These are phyloP conservation scores for Apamea sordens DNA, from an alignment of 2,888 invertebrate species.

Conservation along the genomic window DNA sequence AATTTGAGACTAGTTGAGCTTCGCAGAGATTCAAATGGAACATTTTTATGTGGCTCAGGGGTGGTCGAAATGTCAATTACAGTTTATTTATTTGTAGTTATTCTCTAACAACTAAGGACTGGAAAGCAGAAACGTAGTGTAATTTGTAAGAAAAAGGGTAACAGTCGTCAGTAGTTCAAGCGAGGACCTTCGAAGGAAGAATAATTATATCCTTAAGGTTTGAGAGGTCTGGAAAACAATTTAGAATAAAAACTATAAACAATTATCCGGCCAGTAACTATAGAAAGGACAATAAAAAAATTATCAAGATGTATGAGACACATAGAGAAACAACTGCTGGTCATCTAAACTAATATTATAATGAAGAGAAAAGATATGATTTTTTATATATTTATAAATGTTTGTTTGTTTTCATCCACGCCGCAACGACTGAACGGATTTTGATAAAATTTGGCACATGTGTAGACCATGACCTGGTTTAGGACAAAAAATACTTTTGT, in stretches of 20 bases:
- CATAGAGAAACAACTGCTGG: no score
- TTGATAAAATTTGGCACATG: no score
- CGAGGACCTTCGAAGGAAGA: not conserved
- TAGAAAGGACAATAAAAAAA: not conserved
- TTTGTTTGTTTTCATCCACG: no score
- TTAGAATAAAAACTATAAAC: not conserved
- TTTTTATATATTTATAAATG: no score
- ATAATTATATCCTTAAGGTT: not conserved
- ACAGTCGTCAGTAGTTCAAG: not conserved
- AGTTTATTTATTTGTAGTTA: slow-evolving; percentile 46
- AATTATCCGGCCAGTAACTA: not conserved
- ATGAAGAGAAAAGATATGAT: no score
- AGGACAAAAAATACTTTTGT: no score
- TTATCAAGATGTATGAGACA: not conserved
- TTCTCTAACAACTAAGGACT: slow-evolving; percentile 14
- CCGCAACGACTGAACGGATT: no score
- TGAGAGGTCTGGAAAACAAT: not conserved
- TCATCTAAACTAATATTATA: no score
- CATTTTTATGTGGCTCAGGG: slow-evolving; percentile 53
- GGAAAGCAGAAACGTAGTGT: not conserved
- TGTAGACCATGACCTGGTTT: no score
- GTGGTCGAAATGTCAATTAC: slow-evolving; percentile 56
- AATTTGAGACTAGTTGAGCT: slow-evolving; percentile 7
- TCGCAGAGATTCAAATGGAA: slow-evolving; percentile 32
- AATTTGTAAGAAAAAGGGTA: slow-evolving; percentile 15